These are phyloP conservation scores for Malurus alboscapulatus DNA, from an alignment of 2,113 vertebrate genomes.

Conservation along the genomic window DNA sequence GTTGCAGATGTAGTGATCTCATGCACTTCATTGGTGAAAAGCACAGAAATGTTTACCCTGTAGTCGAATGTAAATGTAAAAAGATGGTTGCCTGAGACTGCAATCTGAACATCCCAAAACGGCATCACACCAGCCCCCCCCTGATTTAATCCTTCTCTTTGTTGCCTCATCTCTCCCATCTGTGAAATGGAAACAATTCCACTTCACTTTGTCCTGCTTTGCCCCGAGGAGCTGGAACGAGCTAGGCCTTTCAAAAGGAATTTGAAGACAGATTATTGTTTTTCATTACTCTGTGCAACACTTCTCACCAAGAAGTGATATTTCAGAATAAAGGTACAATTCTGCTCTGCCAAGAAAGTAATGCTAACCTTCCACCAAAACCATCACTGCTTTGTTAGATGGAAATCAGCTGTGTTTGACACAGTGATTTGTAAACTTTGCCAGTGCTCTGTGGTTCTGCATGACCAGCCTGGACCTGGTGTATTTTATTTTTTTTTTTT, in stretches of 20 bases:
- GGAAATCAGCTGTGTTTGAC: conserved; percentile 38
- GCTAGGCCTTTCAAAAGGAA: conserved; percentile 41
- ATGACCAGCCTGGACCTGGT: background rate
- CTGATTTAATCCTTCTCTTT: conserved; percentile 12
- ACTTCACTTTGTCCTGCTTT: conserved; percentile 42
- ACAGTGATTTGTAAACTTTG: background rate
- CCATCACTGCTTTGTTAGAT: background rate
- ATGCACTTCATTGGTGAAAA: background rate
- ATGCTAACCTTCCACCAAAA: conserved; percentile 19
- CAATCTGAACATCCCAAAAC: background rate
- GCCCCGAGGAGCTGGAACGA: conserved; percentile 35
- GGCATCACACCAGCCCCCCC: background rate
- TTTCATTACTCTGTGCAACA: conserved; percentile 15
- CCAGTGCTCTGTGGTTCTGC: background rate
- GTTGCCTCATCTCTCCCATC: conserved; percentile 48
- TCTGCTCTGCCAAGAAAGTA: background rate
- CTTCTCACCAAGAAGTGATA: conserved; percentile 19
- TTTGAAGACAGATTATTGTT: conserved; percentile 53
- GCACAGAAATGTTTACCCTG: background rate
- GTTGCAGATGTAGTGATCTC: conserved; percentile 57
- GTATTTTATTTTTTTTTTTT: conserved; percentile 28
- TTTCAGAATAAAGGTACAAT: conserved; percentile 42
- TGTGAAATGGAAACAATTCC: conserved; percentile 53
- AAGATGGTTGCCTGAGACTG: background rate
- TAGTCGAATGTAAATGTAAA: background rate